Conservation (phyloP, 1,140 invertebrate genomes). For the Leptopilina clavipes region DNA sequence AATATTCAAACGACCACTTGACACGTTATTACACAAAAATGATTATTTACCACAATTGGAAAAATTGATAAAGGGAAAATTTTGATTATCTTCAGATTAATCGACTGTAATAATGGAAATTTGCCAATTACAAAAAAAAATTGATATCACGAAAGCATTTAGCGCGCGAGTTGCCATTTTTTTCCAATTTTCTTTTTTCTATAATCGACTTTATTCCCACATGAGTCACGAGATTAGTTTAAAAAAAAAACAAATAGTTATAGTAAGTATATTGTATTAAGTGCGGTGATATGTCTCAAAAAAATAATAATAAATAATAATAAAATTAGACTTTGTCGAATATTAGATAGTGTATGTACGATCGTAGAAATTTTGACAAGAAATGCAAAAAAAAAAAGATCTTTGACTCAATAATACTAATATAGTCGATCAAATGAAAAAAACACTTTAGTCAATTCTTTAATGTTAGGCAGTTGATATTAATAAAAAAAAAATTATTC, state of each 20-base stretch:
- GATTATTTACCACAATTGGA: not conserved
- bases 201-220: not conserved
- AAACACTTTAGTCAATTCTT: slow-evolving; percentile 22
- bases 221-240: slow-evolving; percentile 4
- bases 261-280: slow-evolving; percentile 24
- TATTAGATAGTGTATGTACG: slow-evolving; percentile 24
- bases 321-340: slow-evolving; percentile 12
- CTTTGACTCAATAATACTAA: slow-evolving; percentile 16
- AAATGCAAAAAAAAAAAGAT: not conserved
- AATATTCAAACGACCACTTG: no score
- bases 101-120: slow-evolving; percentile 5
- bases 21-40: no score
- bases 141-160: slow-evolving; percentile 18
- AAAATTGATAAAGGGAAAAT: not conserved
- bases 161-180: not conserved
- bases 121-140: not conserved
- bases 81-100: not conserved
- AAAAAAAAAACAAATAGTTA: slow-evolving; percentile 1
- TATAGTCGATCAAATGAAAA: slow-evolving; percentile 17
- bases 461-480: slow-evolving; percentile 29
- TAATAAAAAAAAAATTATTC: not conserved
- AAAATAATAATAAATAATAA: no score
- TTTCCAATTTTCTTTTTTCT: not conserved
- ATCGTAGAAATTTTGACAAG: slow-evolving; percentile 1
- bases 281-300: slow-evolving; percentile 33